These are phyloP conservation scores for Orchesella flavescens DNA, from an alignment of 2,888 invertebrate species.

Conservation along the genomic window DNA sequence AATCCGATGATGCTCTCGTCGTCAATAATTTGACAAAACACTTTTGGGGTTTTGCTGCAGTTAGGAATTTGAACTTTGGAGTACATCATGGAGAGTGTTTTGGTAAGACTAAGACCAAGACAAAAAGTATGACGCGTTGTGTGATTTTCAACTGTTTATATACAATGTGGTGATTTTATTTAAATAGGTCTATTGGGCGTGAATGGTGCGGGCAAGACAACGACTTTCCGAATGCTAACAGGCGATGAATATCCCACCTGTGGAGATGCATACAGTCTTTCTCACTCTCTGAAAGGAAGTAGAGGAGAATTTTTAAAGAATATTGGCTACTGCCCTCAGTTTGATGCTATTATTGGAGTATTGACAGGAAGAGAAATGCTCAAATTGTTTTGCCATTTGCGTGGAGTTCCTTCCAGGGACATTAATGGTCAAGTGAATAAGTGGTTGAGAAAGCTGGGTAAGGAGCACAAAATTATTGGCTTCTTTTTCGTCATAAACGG, in stretches of 20 bases:
- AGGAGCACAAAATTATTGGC: too few relatives aligned
- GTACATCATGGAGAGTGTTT: slow-evolving; percentile 77
- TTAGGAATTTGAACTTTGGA: slow-evolving; percentile 81
- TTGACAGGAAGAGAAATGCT: slow-evolving; percentile 86
- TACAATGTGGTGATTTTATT: too few relatives aligned
- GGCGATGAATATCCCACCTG: slow-evolving; percentile 75
- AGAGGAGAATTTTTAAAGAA: slow-evolving; percentile 60
- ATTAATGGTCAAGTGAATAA: slow-evolving; percentile 56
- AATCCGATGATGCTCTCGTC: slow-evolving; percentile 71
- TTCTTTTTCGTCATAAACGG: too few relatives aligned
- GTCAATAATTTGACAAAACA: background rate
- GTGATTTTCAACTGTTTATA: too few relatives aligned
- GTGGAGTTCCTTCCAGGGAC: slow-evolving; percentile 79
- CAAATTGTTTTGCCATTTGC: slow-evolving; percentile 81
- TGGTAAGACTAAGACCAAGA: too few relatives aligned
- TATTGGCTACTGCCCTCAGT: slow-evolving; percentile 82
- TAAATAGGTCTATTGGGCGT: slow-evolving; percentile 55
- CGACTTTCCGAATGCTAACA: slow-evolving; percentile 75
- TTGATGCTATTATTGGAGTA: slow-evolving; percentile 85
- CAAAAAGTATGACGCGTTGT: too few relatives aligned
- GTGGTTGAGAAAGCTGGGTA: slow-evolving; percentile 40
- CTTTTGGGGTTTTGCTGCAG: slow-evolving; percentile 76
- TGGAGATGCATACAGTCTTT: slow-evolving; percentile 72
- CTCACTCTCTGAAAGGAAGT: slow-evolving; percentile 62
- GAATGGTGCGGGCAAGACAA: slow-evolving; percentile 59